Evolutionary conservation across 2,113 vertebrate species (phyloP).

Genomic region (Brachypodius melanocephalos): DNA sequence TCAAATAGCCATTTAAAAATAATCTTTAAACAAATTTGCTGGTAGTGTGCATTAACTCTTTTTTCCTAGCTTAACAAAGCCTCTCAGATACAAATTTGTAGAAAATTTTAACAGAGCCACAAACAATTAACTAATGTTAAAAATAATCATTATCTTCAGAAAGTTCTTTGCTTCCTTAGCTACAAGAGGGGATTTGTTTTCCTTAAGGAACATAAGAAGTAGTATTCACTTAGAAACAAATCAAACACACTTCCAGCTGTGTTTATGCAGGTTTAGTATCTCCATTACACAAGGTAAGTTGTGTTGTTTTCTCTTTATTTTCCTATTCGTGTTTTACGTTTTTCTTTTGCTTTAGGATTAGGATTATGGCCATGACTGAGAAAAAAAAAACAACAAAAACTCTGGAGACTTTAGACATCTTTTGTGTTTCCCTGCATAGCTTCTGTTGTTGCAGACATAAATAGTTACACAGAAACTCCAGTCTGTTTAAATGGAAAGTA

Average conservation of each 20-base stretch:
- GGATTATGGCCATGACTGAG: background rate
- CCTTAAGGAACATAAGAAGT: background rate
- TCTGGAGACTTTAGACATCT: background rate
- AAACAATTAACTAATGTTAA: background rate
- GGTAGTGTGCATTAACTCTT: background rate
- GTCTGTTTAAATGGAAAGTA: background rate
- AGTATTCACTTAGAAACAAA: background rate
- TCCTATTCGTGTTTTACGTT: background rate
- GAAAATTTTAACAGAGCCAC: background rate
- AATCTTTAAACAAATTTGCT: slow-evolving; percentile 17
- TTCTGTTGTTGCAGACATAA: background rate
- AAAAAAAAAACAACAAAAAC: background rate
- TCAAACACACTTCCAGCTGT: background rate
- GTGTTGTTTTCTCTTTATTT: background rate
- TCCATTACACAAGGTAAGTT: background rate
- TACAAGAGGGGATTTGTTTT: background rate
- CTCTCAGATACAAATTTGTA: background rate
- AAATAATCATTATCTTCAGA: background rate
- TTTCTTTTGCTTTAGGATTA: background rate
- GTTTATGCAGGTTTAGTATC: background rate
- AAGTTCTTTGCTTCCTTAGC: background rate
- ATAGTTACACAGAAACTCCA: background rate
- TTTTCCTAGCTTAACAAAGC: background rate
- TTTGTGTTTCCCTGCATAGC: background rate
- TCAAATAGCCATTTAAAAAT: slow-evolving; percentile 31